Evolutionary conservation across 1,140 invertebrate genomes (phyloP).

Genomic region (Lamellibrachia luymesi): DNA sequence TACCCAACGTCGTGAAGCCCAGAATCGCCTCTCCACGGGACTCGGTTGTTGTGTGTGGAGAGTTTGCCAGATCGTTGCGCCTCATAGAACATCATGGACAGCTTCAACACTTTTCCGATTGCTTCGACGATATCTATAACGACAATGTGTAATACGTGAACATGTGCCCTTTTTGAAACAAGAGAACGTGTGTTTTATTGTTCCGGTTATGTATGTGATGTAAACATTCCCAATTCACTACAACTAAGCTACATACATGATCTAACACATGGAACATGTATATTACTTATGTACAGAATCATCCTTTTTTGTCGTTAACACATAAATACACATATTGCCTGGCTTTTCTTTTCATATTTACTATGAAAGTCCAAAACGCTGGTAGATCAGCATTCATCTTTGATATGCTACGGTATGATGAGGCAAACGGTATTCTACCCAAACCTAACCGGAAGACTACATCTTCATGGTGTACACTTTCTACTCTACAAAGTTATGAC

Average conservation of each 20-base stretch:
- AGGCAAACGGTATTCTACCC: too few relatives aligned
- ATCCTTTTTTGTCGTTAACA: too few relatives aligned
- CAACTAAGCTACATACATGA: too few relatives aligned
- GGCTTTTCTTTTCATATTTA: too few relatives aligned
- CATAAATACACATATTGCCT: too few relatives aligned
- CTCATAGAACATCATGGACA: constrained; percentile 57
- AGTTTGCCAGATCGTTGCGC: constrained; percentile 54
- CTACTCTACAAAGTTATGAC: too few relatives aligned
- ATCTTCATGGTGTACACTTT: too few relatives aligned
- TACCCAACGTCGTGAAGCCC: constrained; percentile 49
- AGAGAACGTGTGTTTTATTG: neutral
- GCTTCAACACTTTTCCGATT: constrained; percentile 42
- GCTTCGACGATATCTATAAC: neutral
- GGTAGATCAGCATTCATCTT: neutral
- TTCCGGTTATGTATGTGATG: neutral
- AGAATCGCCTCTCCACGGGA: constrained; percentile 52
- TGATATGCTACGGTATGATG: neutral
- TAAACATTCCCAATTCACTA: neutral
- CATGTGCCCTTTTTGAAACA: neutral
- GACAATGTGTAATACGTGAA: neutral
- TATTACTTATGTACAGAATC: too few relatives aligned
- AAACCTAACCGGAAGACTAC: too few relatives aligned
- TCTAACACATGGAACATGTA: too few relatives aligned
- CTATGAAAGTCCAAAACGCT: neutral
- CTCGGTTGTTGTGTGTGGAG: constrained; percentile 42